Conservation (phyloP, 2,113 vertebrate genomes). For the Cyprinus carpio region DNA sequence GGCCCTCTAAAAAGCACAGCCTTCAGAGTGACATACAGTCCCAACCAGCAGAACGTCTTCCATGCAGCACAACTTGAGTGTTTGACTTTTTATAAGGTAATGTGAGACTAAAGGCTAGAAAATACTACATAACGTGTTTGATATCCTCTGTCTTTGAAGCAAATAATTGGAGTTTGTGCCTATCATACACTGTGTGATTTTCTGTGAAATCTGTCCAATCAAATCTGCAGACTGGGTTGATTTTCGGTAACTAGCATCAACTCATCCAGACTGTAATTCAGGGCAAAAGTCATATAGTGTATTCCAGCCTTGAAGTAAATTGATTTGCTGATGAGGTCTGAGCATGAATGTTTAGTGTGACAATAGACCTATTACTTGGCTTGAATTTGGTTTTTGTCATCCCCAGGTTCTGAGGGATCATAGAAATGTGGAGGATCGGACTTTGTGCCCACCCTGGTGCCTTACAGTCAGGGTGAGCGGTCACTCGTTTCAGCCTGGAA, state of each 20-base stretch:
- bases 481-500: constrained; percentile 77
- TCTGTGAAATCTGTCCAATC: too few relatives aligned
- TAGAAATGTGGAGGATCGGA: constrained; percentile 69
- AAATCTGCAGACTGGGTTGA: too few relatives aligned
- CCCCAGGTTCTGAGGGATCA: constrained; percentile 74
- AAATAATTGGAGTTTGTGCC: too few relatives aligned
- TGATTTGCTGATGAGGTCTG: not conserved
- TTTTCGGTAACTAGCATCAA: too few relatives aligned
- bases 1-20: constrained; percentile 82
- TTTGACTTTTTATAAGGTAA: constrained; percentile 86
- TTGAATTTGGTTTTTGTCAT: constrained; percentile 15
- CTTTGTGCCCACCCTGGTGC: constrained; percentile 84
- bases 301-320: not conserved
- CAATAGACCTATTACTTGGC: not conserved
- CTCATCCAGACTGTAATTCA: too few relatives aligned
- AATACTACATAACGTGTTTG: not conserved
- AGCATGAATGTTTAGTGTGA: not conserved
- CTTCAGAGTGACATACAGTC: constrained; percentile 81
- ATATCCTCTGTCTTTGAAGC: not conserved
- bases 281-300: too few relatives aligned
- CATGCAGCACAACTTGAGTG: constrained; percentile 85
- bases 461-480: constrained; percentile 81
- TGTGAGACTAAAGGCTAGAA: not conserved
- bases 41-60: constrained; percentile 75
- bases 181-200: too few relatives aligned